Evolutionary conservation across 2,888 invertebrate species (phyloP).

Genomic region (Caenorhabditis sp.): DNA sequence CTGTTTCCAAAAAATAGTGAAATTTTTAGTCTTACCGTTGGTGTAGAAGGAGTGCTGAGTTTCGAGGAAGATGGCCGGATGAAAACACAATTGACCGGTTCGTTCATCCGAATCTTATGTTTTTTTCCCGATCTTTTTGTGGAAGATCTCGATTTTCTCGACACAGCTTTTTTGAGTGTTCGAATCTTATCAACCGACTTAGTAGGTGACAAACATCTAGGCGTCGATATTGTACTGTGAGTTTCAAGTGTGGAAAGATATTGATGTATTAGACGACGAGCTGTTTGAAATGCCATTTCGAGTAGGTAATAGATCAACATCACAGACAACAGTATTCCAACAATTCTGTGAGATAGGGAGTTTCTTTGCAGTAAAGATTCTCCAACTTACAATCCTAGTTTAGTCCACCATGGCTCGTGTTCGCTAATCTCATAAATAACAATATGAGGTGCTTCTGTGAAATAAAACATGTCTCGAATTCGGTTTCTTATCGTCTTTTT

Average conservation of each 20-base stretch:
- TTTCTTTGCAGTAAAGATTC: no score
- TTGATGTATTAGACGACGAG: conserved; percentile 8
- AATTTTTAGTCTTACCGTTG: neutral
- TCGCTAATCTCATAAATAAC: conserved; percentile 22
- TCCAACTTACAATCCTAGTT: conserved; percentile 26
- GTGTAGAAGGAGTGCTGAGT: neutral
- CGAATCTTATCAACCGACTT: neutral
- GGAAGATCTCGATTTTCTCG: neutral
- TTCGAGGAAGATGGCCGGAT: conserved; percentile 13
- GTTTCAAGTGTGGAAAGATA: conserved; percentile 2
- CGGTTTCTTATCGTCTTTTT: conserved; percentile 21
- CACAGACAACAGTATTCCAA: conserved; percentile 16
- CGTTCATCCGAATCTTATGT: conserved; percentile 30
- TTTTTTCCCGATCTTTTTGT: neutral
- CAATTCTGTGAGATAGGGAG: no score
- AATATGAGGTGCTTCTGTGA: conserved; percentile 29
- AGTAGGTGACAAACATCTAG: conserved; percentile 20
- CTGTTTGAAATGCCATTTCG: conserved; percentile 9
- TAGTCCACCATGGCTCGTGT: conserved; percentile 25
- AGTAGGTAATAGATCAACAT: conserved; percentile 24
- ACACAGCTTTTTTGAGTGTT: neutral
- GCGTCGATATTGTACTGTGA: conserved; percentile 33
- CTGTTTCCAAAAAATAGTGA: no score
- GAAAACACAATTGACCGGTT: conserved; percentile 40
- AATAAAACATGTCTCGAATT: conserved; percentile 9